Percentiles rank a stretch among this genome's conserved stretches.
Conservation (phyloP, 1,140 invertebrate genomes). For the Drosophila mauritiana region DNA sequence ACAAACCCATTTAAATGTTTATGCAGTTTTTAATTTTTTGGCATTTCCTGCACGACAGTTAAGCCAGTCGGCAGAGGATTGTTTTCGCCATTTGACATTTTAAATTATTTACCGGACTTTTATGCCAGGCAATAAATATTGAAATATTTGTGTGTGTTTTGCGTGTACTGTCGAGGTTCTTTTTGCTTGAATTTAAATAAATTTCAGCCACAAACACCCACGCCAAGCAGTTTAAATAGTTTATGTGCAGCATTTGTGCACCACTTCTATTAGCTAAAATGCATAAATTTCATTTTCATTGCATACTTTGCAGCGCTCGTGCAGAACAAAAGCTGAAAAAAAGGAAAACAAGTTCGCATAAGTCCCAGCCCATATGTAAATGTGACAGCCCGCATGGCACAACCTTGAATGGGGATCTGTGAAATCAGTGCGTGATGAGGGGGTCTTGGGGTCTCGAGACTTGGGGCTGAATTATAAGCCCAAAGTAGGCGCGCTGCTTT, state of each 20-base stretch:
- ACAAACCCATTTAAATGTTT: slow-evolving; percentile 29
- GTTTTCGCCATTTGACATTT: slow-evolving; percentile 56
- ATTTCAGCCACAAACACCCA: slow-evolving; percentile 23
- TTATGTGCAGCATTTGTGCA: slow-evolving; percentile 53
- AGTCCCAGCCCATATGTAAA: slow-evolving; percentile 69
- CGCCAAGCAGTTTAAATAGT: slow-evolving; percentile 49
- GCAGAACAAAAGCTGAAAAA: slow-evolving; percentile 13
- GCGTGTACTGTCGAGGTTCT: slow-evolving; percentile 16
- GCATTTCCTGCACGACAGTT: slow-evolving; percentile 19
- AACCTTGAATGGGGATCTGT: slow-evolving; percentile 42
- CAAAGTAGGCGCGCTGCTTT: slow-evolving; percentile 72
- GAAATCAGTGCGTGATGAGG: slow-evolving; percentile 76
- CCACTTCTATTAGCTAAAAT: slow-evolving; percentile 62
- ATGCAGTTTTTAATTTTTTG: slow-evolving; percentile 33
- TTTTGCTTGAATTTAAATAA: slow-evolving; percentile 52
- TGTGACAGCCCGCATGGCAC: slow-evolving; percentile 66
- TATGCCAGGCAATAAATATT: slow-evolving; percentile 48
- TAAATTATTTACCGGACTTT: slow-evolving; percentile 49
- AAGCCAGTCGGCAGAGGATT: slow-evolving; percentile 26
- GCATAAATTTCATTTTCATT: slow-evolving; percentile 75
- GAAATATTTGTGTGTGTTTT: slow-evolving; percentile 41
- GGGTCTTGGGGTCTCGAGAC: slow-evolving; percentile 31
- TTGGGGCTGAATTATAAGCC: slow-evolving; percentile 48
- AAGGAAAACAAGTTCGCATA: slow-evolving; percentile 46
- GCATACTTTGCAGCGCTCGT: slow-evolving; percentile 42